Base-by-base conservation (phyloP, 2,888 invertebrate genomes). In the Hydropsyche betteni region DNA sequence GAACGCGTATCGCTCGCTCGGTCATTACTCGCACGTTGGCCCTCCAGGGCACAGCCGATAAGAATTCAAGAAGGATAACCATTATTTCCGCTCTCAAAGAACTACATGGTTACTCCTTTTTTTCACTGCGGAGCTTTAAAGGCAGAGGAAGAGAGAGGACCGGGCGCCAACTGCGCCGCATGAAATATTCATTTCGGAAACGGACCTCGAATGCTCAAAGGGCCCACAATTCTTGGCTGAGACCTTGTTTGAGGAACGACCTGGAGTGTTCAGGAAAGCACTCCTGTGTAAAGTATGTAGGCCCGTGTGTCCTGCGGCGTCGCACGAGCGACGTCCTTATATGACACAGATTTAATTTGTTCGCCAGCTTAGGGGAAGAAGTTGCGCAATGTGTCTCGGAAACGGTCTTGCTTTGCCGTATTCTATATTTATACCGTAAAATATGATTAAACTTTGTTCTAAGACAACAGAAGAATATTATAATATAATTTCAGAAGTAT, bases 141-240 rank as follows among this genome's bases (percentile, higher is more conserved):
- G 3, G 51, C 8, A 24, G 58, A 58, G 24, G 24, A n/a, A 10
- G 36, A 68, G 68, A 34, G 69, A 10, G 52, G 1, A 16, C 69
- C 68, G 14, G 33, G 70, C 70, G 52, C 70, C 70, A 70, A 53
- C 70, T 70, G 53, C 70, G 70, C 70, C 70, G 8, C 52, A 70
- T 70, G 70, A 70, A 70, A 70, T 70, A 70, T 70, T 70, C 70
- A 70, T 70, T 38, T 70, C 70, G 52, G 70, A 70, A 70, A 70
- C 70, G 70, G 52, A 70, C 52, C 53, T 70, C 70, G 53, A 70
- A 70, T 70, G 70, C 36, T 70, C 70, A 52, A 70, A 70, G 34
- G 69, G 69, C 69, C 69, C 38, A 69, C 44, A 44, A 69, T 69
- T 69, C 38, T 69, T 51, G 51, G 16, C 44, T 24, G 24, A 24